These are phyloP conservation scores for Jacana jacana DNA, from an alignment of 2,113 vertebrate species.

Conservation along the genomic window DNA sequence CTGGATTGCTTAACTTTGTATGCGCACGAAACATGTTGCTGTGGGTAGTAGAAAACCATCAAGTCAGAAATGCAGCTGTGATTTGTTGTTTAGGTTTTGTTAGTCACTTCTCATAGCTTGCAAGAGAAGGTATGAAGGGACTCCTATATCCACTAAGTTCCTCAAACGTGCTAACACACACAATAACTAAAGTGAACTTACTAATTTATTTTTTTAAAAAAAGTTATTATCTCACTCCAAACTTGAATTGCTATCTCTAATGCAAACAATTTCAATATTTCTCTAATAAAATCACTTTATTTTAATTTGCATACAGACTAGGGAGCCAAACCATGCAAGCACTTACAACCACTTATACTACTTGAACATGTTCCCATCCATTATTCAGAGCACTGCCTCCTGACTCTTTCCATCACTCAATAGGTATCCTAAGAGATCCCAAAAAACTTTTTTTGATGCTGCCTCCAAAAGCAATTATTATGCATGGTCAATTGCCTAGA, in stretches of 20 bases:
- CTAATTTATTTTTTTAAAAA: too few species aligned
- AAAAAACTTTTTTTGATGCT: not conserved
- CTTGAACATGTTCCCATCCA: not conserved
- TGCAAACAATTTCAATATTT: not conserved
- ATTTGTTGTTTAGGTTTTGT: not conserved
- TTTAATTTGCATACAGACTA: not conserved
- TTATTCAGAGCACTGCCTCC: not conserved
- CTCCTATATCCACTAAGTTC: not conserved
- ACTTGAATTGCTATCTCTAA: not conserved
- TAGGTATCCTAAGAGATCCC: not conserved
- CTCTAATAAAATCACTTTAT: not conserved
- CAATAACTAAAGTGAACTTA: not conserved
- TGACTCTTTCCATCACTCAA: not conserved
- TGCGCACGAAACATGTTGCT: accelerated
- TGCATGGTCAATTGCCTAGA: not conserved
- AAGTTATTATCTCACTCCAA: not conserved
- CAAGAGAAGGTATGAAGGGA: not conserved
- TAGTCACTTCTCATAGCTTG: not conserved
- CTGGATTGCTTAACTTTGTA: not conserved
- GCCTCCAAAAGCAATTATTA: not conserved
- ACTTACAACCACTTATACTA: not conserved
- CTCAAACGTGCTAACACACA: not conserved
- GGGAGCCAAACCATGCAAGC: not conserved
- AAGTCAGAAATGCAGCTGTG: not conserved
- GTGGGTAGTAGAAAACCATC: not conserved